phyloP scores from a whole-genome alignment of 2,113 vertebrate species.

The Macrotus californicus region DNA sequence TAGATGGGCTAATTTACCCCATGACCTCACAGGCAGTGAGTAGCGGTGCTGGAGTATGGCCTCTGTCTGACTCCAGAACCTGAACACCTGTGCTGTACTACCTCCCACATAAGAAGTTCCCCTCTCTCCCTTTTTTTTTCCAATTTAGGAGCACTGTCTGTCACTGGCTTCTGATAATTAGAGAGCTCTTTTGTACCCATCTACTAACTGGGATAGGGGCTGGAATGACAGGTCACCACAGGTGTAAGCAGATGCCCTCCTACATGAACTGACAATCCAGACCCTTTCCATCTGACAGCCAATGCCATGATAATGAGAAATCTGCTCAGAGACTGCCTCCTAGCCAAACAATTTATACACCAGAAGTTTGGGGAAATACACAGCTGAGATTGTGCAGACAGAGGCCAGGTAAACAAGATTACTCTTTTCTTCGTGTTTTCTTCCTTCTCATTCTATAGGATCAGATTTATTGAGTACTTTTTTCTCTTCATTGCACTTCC shows the following conservation, averaged over 20 bases:
- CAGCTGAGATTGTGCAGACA: not conserved
- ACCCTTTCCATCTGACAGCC: not conserved
- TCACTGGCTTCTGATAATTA: not conserved
- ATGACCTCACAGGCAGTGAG: not conserved
- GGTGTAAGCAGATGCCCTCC: not conserved
- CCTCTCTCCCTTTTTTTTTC: not conserved
- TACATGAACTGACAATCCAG: not conserved
- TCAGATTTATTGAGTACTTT: not conserved
- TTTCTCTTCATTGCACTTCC: not conserved
- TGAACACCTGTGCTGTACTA: not conserved
- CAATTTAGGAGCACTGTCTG: not conserved
- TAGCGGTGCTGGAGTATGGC: not conserved
- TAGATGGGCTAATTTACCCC: not conserved
- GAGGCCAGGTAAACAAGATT: slow-evolving; percentile 8
- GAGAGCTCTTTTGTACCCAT: not conserved
- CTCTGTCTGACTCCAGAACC: not conserved
- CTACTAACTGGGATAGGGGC: not conserved
- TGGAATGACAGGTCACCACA: not conserved
- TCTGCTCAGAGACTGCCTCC: not conserved
- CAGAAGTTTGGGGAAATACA: not conserved
- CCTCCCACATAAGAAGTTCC: not conserved
- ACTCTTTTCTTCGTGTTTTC: not conserved
- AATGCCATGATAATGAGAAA: slow-evolving; percentile 3
- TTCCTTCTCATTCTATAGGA: not conserved
- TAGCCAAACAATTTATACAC: not conserved